A percentile compares a stretch with the other conserved stretches of the same genome.
Conservation (phyloP, 2,113 vertebrate genomes). For the Rhea americana region DNA sequence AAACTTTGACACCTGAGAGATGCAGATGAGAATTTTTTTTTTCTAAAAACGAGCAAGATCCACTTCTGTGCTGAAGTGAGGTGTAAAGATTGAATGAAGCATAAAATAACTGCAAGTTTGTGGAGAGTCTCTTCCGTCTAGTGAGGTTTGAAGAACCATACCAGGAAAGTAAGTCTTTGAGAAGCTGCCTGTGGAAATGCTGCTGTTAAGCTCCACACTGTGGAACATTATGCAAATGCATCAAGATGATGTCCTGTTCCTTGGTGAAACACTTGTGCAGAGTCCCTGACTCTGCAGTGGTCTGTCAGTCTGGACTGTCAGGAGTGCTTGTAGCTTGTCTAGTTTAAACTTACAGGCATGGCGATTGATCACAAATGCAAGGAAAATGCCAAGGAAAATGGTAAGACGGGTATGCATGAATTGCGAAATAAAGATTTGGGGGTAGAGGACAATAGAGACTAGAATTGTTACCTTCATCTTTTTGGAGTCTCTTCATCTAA, state of each 20-base stretch:
- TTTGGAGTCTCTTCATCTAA: not conserved
- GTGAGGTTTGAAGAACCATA: conserved; percentile 40
- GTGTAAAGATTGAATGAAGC: conserved; percentile 9
- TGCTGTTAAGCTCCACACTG: not conserved
- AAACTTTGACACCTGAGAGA: conserved; percentile 1
- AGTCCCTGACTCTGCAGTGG: not conserved
- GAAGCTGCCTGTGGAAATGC: conserved; percentile 21
- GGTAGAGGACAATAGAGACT: not conserved
- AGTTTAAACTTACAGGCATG: not conserved
- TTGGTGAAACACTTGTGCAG: not conserved
- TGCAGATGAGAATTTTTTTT: not conserved
- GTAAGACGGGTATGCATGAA: not conserved
- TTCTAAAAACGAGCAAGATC: not conserved
- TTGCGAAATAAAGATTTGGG: not conserved
- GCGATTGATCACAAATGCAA: not conserved
- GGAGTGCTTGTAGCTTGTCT: not conserved
- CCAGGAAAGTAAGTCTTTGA: not conserved
- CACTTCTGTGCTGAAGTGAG: not conserved
- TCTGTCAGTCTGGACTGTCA: not conserved
- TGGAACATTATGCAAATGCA: not conserved
- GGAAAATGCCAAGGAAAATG: not conserved
- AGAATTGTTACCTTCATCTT: not conserved
- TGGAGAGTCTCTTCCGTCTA: conserved; percentile 19
- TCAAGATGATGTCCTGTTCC: not conserved
- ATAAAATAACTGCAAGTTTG: conserved; percentile 1